phyloP scores from a whole-genome alignment of 2,888 invertebrate genomes.

The Slavum lentiscoides region DNA sequence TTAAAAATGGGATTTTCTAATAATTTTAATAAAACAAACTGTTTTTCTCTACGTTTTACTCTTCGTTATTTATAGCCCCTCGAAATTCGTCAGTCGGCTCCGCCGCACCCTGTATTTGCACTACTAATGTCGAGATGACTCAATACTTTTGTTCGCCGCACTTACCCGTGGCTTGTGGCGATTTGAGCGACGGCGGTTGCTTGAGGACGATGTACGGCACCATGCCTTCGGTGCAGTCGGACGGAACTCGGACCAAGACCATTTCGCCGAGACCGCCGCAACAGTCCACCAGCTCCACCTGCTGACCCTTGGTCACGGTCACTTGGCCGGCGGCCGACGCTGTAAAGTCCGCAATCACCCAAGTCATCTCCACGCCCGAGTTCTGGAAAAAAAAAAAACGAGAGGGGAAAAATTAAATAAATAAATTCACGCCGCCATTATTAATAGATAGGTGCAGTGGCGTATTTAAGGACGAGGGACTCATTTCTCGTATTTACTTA shows the following conservation, averaged over 20 bases:
- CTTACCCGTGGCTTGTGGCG: constrained; percentile 38
- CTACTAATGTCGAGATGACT: not conserved
- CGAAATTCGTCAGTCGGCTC: too few species aligned
- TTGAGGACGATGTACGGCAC: constrained; percentile 80
- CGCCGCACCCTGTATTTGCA: too few species aligned
- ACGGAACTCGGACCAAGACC: constrained; percentile 68
- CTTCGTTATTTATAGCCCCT: too few species aligned
- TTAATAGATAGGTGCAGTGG: too few species aligned
- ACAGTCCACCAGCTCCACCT: constrained; percentile 87
- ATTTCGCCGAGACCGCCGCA: constrained; percentile 71
- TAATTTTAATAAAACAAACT: too few species aligned
- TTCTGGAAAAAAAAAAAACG: constrained; percentile 63
- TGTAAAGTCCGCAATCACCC: constrained; percentile 85
- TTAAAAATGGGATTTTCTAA: too few species aligned
- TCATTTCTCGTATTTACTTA: too few species aligned
- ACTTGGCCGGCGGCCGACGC: constrained; percentile 78
- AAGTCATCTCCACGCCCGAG: constrained; percentile 83
- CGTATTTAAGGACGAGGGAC: too few species aligned
- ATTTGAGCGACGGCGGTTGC: constrained; percentile 68
- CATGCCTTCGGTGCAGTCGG: constrained; percentile 68
- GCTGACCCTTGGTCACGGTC: constrained; percentile 86
- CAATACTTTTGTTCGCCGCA: not conserved
- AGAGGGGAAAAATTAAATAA: not conserved
- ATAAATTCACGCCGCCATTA: too few species aligned
- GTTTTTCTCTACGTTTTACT: too few species aligned